Evolutionary conservation across 2,113 vertebrate species (phyloP), one percentile per base, ranked within the genome.

Genomic region (Dasyprocta punctata): DNA sequence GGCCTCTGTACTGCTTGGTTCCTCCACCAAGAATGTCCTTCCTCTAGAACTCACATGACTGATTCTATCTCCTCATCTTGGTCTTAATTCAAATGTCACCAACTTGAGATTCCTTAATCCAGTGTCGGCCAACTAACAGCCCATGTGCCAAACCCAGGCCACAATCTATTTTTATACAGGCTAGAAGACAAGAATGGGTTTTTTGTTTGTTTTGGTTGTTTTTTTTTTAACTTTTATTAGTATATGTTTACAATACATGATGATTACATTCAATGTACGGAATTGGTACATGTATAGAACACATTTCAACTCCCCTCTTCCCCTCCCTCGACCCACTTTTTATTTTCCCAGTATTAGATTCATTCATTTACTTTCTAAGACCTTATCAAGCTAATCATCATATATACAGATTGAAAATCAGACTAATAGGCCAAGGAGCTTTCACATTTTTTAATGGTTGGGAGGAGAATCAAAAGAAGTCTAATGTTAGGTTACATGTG

Each of bases 401-500:
- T 47, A 28, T 6, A 77, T 28, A 47, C 26, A 77, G 8, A 7
- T 30, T 89, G 80, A 75, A 83, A 65, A 33, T 26, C 44, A 78
- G 44, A 49, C 13, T 30, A 30, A 78, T 30, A 78, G 26, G 44
- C 44, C 47, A 16, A 75, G 28, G 41, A 24, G 38, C 26, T 26
- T 75, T 75, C 41, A 26, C 28, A 44, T 26, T 26, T 75, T 75
- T 75, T 33, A 33, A 28, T 28, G 44, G 12, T 47, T 30, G 12
- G 16, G 44, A 49, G 28, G 44, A 65, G 94, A 89, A 86, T 47
- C 19, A 58, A 83, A 91, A 96, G 38, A 73, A 44, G n/a, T 94
- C 61, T 10, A 65, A 38, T 36, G 20, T 56, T 65, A 86, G 54
- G 49, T 85, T 71, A 24, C 49, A 30, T 1, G 1, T 58, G 75